These are phyloP conservation scores for Carettochelys insculpta DNA, from an alignment of 2,113 vertebrate species.

Conservation along the genomic window DNA sequence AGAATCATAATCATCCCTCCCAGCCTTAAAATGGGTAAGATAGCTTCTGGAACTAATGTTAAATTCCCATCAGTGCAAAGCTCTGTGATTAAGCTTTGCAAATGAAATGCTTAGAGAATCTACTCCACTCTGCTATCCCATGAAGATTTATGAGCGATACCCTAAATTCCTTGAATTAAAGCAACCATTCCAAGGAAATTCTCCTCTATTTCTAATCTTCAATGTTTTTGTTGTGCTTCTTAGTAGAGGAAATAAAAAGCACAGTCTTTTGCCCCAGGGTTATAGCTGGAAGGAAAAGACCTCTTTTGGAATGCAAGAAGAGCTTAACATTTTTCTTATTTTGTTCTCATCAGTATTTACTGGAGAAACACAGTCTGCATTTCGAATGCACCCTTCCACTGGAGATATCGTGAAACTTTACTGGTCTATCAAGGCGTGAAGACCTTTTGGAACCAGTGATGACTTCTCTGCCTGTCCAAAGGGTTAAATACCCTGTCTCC, in stretches of 20 bases:
- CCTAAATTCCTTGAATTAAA: neutral
- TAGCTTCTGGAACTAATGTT: neutral
- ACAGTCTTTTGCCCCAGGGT: slow-evolving; percentile 39
- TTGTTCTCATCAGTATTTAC: neutral
- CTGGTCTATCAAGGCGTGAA: neutral
- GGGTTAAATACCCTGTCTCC: neutral
- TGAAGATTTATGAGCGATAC: neutral
- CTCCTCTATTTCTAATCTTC: neutral
- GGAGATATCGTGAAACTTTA: neutral
- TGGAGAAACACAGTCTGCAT: neutral
- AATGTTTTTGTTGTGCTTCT: slow-evolving; percentile 20
- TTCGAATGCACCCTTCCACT: neutral
- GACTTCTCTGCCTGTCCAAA: neutral
- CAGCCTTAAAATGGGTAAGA: slow-evolving; percentile 8
- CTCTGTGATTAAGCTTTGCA: neutral
- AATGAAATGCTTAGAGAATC: neutral
- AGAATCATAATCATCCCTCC: neutral
- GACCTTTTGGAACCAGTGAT: neutral
- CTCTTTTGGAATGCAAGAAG: slow-evolving; percentile 65
- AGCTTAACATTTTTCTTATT: slow-evolving; percentile 56
- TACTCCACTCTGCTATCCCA: neutral
- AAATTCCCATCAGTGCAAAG: neutral
- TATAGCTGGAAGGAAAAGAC: slow-evolving; percentile 55
- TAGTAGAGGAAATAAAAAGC: slow-evolving; percentile 49
- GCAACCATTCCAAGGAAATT: neutral